Percentiles rank a stretch among this genome's conserved stretches.
phyloP scores from a whole-genome alignment of 2,888 invertebrate species.

The Pimpla rufipes region DNA sequence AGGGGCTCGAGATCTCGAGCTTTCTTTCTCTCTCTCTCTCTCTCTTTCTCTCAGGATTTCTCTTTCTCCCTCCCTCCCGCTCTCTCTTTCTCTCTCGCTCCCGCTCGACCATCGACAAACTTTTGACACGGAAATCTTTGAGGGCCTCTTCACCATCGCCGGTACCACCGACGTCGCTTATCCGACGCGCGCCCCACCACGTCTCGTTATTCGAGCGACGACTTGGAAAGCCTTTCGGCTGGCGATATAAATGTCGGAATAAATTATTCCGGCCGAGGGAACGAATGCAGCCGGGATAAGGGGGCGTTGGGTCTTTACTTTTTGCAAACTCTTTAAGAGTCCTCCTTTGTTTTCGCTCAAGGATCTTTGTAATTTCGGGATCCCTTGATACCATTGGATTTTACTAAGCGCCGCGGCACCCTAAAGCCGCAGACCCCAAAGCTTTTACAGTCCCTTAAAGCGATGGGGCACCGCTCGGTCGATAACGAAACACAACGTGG shows the following conservation, averaged over 20 bases:
- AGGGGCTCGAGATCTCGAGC: conserved; percentile 18
- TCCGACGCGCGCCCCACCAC: conserved; percentile 17
- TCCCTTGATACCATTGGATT: background rate
- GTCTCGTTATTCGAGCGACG: conserved; percentile 50
- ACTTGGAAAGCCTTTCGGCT: conserved; percentile 59
- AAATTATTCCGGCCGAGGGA: conserved; percentile 58
- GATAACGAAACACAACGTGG: too few relatives aligned
- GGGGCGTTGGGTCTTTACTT: conserved; percentile 13
- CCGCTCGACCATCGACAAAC: conserved; percentile 58
- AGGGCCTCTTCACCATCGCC: conserved; percentile 58
- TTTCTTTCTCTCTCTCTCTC: conserved; percentile 13
- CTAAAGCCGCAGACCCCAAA: background rate
- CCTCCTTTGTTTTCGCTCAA: conserved; percentile 4
- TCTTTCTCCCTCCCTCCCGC: background rate
- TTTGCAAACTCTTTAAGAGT: background rate
- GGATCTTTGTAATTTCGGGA: background rate
- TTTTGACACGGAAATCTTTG: conserved; percentile 69
- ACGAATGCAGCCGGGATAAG: conserved; percentile 4
- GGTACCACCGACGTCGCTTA: conserved; percentile 40
- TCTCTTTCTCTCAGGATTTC: background rate
- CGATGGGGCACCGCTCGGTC: too few relatives aligned
- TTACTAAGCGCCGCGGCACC: background rate
- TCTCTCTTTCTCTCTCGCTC: conserved; percentile 10
- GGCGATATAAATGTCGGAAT: conserved; percentile 63
- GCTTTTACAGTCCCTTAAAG: too few relatives aligned